Percentiles rank a stretch among this genome's conserved stretches.
phyloP scores from a whole-genome alignment of 2,113 vertebrate genomes.

The Calonectris borealis region DNA sequence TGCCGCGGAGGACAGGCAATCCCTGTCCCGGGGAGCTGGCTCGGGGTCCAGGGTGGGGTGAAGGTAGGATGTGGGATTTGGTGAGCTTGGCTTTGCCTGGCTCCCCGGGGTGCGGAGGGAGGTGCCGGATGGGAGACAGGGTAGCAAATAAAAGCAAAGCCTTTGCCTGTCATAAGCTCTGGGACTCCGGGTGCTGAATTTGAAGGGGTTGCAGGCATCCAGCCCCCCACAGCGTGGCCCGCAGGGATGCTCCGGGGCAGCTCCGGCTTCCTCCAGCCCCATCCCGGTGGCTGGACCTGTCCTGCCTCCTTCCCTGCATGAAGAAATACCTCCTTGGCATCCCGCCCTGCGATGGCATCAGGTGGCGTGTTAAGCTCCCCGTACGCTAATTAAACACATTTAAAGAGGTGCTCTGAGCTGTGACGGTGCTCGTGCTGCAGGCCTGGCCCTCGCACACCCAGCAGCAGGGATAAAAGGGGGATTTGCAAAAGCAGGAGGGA shows the following conservation, averaged over 20 bases:
- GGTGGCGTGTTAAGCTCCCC: not conserved
- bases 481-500: not conserved
- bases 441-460: not conserved
- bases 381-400: not conserved
- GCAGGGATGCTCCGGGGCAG: not conserved
- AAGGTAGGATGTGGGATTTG: not conserved
- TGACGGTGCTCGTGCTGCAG: not conserved
- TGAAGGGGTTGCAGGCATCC: not conserved
- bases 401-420: not conserved
- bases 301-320: not conserved
- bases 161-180: not conserved
- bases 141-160: not conserved
- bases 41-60: not conserved
- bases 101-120: not conserved
- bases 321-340: not conserved
- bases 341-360: not conserved
- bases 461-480: not conserved
- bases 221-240: rapidly evolving
- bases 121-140: not conserved
- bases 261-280: not conserved
- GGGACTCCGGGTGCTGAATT: not conserved
- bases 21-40: not conserved
- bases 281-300: not conserved
- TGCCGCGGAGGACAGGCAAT: rapidly evolving
- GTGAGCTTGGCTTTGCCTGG: not conserved